Evolutionary conservation across 2,113 vertebrate species (phyloP), one percentile per base, ranked within the genome.

Genomic region (Microcebus griseorufus): DNA sequence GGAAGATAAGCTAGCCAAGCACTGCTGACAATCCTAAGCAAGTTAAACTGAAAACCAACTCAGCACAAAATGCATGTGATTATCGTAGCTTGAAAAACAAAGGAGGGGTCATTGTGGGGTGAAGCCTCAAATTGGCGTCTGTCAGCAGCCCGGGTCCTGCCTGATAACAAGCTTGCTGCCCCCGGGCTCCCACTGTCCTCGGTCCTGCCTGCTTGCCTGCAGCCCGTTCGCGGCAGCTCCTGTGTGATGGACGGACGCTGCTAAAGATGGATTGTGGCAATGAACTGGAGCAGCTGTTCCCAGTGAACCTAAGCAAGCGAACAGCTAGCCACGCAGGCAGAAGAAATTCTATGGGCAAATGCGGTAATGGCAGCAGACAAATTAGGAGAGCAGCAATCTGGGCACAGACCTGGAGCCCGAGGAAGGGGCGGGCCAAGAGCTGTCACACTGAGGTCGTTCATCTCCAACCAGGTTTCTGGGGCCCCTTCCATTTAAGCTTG

Each of bases 391-490:
- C 51, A 58, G 42, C 60, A 22, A 17, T 64, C 45, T 29, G 42
- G 75, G 58, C 9, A 42, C 10, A 12, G 62, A 64, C 10, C 62
- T 64, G 27, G 62, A 64, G 27, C 25, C 25, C 3, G 64, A 62
- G 75, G 64, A 60, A 48, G 90, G 67, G 62, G 32, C 9, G 3
- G 14, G 37, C 7, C 0, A 25, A 27, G n/a, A 23, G 60, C 82
- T 53, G 20, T 88, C 45, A 53, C 1, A 3, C 0, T 1, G 34
- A 81, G 60, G 51, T 1, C n/a, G 1, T 4, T 62, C 22, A 5
- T 39, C 9, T 51, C 65, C 3, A 22, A 0, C 83, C 13, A 37
- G 29, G 6, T 42, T 11, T 29, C 1, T 0, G 18, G 1, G 2
- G 72, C 64, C 29, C 29, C 29, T 39, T 67, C 12, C 78, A 23